Conservation (phyloP, 2,888 invertebrate species). For the Mylabris sibirica region DNA sequence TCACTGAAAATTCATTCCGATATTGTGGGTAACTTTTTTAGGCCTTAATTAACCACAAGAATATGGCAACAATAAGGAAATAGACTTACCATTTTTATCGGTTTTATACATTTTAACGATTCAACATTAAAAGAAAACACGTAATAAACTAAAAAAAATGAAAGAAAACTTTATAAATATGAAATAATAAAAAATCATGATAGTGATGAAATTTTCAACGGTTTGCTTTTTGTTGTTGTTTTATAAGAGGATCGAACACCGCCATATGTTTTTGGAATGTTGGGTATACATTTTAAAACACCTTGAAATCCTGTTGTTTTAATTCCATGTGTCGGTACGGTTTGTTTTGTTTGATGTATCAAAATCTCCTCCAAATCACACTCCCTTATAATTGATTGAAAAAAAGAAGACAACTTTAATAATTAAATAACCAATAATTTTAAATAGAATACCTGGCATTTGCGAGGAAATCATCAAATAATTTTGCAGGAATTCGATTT, state of each 20-base stretch:
- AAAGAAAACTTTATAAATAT: not conserved
- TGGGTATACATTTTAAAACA: slow-evolving; percentile 57
- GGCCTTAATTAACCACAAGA: slow-evolving; percentile 25
- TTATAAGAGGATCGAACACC: slow-evolving; percentile 42
- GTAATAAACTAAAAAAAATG: slow-evolving; percentile 6
- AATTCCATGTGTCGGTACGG: slow-evolving; percentile 45
- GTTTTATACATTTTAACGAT: slow-evolving; percentile 19
- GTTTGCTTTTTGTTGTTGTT: slow-evolving; percentile 39
- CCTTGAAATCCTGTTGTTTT: slow-evolving; percentile 51
- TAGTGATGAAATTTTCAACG: slow-evolving; percentile 40
- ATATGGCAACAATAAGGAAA: slow-evolving; percentile 17
- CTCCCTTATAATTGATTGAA: slow-evolving; percentile 64
- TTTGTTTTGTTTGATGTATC: slow-evolving; percentile 60
- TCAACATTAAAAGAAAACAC: slow-evolving; percentile 20
- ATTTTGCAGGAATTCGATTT: slow-evolving; percentile 64
- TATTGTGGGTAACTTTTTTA: slow-evolving; percentile 20
- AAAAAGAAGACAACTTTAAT: too few relatives aligned
- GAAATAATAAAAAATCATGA: slow-evolving; percentile 38
- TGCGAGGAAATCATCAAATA: slow-evolving; percentile 69
- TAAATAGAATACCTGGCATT: slow-evolving; percentile 63
- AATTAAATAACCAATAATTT: not conserved
- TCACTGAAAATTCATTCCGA: slow-evolving; percentile 12
- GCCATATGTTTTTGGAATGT: slow-evolving; percentile 39
- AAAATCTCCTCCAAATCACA: slow-evolving; percentile 77
- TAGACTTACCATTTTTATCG: not conserved